Percentiles rank a stretch among this genome's conserved stretches.
These are phyloP conservation scores for Penaeus vannamei DNA, from an alignment of 1,140 invertebrate genomes.

Conservation along the genomic window DNA sequence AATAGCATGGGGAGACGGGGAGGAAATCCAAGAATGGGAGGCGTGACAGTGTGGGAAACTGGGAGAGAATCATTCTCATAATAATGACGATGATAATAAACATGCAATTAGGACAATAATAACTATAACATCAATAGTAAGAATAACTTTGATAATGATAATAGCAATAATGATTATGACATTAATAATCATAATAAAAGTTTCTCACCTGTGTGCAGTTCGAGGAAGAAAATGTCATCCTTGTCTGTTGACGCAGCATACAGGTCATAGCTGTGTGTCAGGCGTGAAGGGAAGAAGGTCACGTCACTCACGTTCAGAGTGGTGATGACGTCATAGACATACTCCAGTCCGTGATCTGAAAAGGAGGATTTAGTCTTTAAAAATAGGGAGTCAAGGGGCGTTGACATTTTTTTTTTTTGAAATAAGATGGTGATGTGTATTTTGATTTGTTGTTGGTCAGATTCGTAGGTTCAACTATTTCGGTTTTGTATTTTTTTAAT, in stretches of 20 bases:
- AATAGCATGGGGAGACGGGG: no score
- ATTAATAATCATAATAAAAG: background rate
- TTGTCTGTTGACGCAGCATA: slow-evolving; percentile 83
- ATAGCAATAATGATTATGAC: background rate
- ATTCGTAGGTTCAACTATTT: no score
- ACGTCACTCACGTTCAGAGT: slow-evolving; percentile 84
- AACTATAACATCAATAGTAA: no score
- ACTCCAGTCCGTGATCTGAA: slow-evolving; percentile 78
- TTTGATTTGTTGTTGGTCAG: no score
- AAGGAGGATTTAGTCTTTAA: slow-evolving; percentile 31
- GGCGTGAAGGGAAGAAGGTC: slow-evolving; percentile 83
- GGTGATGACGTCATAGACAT: slow-evolving; percentile 85
- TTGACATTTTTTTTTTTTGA: no score
- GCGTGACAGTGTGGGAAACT: no score
- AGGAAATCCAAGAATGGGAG: no score
- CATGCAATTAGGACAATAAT: no score
- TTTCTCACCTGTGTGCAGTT: slow-evolving; percentile 79
- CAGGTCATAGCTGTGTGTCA: slow-evolving; percentile 83
- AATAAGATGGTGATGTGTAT: no score
- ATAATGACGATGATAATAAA: no score
- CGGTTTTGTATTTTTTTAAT: no score
- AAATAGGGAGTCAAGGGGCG: background rate
- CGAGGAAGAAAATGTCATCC: slow-evolving; percentile 83
- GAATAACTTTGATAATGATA: background rate
- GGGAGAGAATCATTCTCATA: no score